Base-by-base conservation (phyloP, 1,140 invertebrate genomes). In the Wasmannia auropunctata region DNA sequence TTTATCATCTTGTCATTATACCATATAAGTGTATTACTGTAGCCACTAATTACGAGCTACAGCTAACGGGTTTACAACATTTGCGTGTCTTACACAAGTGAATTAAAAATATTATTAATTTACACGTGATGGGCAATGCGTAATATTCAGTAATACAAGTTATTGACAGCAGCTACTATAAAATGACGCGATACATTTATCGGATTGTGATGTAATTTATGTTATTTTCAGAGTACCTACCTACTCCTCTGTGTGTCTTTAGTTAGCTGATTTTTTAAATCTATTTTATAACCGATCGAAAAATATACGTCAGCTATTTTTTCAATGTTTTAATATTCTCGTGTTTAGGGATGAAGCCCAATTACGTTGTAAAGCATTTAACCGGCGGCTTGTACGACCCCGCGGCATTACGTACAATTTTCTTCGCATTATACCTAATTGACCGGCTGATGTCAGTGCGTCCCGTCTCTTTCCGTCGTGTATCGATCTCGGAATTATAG, bases 351-450 rank as follows among this genome's bases (percentile, higher is more conserved):
- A 67, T 40, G 37, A 67, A 49, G 14, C 43, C 43, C 56, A 62
- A 90, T 89, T 76, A 69, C 75, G 46, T 70, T 37, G 60, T 87
- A 70, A 80, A 90, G 51, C 80, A 76, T 89, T 87, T 90, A 90
- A 65, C 62, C 11, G 28, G 40, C 37, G 62, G 40, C 31, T 49
- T 56, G 69, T 89, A 83, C 70, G 22, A 58, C 4, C 65, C 51
- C 3, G 40, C 25, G 28, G 46, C 37, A 85, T 90, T 90, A 90
- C 74, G 76, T 85, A 90, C 80, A 91, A 91, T 91, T 90, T 91
- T 91, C 90, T 88, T 90, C 90, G 79, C 87, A 91, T 91, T 90
- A 90, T 76, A 67, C 60, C 85, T 90, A 91, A 91, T 90, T 91
- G 88, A 87, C 81, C 46, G 88, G 67, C 74, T 85, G 84, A 91